phyloP scores from a whole-genome alignment of 1,140 invertebrate species.

The Drosophila varians region DNA sequence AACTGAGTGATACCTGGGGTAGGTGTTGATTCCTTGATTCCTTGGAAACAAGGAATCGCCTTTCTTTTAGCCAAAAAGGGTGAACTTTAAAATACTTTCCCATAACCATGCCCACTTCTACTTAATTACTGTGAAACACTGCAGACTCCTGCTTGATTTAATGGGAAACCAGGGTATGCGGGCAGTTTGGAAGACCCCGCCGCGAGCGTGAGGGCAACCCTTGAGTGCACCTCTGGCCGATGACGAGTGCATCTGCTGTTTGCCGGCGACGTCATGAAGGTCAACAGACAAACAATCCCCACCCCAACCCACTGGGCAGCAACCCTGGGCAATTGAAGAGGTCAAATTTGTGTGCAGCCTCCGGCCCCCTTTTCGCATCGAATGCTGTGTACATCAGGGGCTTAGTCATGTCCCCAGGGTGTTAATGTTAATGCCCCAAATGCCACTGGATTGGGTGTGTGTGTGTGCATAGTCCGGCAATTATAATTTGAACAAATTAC shows the following conservation, averaged over 20 bases:
- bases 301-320: neutral
- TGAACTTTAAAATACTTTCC: neutral
- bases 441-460: constrained; percentile 29
- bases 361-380: neutral
- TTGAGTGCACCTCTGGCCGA: constrained; percentile 26
- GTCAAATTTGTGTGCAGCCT: constrained; percentile 62
- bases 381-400: constrained; percentile 41
- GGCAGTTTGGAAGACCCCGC: constrained; percentile 11
- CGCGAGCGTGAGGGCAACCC: constrained; percentile 18
- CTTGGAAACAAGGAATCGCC: neutral
- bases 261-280: constrained; percentile 57
- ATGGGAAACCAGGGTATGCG: constrained; percentile 44
- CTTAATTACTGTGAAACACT: neutral
- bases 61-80: no score
- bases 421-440: constrained; percentile 67
- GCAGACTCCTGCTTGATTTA: neutral
- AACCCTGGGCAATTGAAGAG: constrained; percentile 68
- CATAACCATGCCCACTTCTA: neutral
- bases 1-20: constrained; percentile 3
- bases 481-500: constrained; percentile 79
- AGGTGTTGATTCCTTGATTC: no score
- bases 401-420: constrained; percentile 68
- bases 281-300: constrained; percentile 49
- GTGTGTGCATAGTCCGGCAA: constrained; percentile 39
- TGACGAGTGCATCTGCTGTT: constrained; percentile 10